Conservation (phyloP, 1,140 invertebrate genomes). For the Apis cerana region DNA sequence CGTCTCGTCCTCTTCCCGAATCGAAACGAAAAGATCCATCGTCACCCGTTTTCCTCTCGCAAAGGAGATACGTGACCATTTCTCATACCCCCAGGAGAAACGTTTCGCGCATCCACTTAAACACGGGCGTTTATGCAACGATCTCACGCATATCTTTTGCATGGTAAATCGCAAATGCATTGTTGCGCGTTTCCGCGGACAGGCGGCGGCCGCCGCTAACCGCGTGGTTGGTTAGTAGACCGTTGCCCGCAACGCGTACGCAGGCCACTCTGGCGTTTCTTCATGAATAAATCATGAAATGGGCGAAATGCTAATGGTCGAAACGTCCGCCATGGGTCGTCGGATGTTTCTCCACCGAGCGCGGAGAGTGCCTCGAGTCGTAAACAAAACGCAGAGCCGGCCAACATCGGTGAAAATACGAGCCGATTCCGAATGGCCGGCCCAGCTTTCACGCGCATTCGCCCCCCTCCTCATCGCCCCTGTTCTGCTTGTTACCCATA, state of each 20-base stretch:
- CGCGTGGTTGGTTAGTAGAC: not conserved
- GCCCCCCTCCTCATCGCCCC: not conserved
- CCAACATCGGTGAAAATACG: slow-evolving; percentile 57
- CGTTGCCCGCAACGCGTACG: not conserved
- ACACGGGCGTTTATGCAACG: slow-evolving; percentile 50
- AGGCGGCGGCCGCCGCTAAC: not conserved
- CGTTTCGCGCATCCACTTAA: slow-evolving; percentile 57
- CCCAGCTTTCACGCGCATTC: slow-evolving; percentile 3
- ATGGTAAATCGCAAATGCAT: slow-evolving; percentile 62
- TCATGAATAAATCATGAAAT: slow-evolving; percentile 66
- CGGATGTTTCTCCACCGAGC: slow-evolving; percentile 39
- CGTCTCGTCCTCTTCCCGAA: too few species aligned
- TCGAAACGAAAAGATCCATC: too few species aligned
- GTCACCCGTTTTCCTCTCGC: too few species aligned
- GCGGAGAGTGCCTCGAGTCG: slow-evolving; percentile 35
- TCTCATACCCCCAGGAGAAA: slow-evolving; percentile 35
- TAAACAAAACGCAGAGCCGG: slow-evolving; percentile 40
- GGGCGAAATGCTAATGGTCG: slow-evolving; percentile 65
- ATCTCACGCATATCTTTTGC: slow-evolving; percentile 46
- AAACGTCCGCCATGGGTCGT: slow-evolving; percentile 49
- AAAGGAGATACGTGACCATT: slow-evolving; percentile 5
- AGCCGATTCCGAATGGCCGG: slow-evolving; percentile 35
- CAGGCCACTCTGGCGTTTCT: slow-evolving; percentile 36
- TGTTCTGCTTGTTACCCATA: not conserved
- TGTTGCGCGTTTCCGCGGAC: slow-evolving; percentile 48